A percentile compares a stretch with the other conserved stretches of the same genome.
These are phyloP conservation scores for Hymenochirus boettgeri DNA, from an alignment of 2,113 vertebrate species.

Conservation along the genomic window DNA sequence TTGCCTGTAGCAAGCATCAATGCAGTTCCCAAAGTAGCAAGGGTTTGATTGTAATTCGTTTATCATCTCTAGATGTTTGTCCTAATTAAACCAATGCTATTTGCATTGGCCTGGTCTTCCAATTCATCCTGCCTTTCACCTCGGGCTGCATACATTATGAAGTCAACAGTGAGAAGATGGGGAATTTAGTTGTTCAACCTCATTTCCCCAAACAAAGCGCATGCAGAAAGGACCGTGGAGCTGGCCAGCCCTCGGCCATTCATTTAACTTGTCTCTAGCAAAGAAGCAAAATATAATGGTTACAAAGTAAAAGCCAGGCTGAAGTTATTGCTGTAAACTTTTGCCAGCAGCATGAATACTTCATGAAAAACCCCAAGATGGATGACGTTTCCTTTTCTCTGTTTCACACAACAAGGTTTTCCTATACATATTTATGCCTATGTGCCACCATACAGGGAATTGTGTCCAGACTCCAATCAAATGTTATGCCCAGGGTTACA, in stretches of 20 bases:
- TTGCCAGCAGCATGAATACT: constrained; percentile 30
- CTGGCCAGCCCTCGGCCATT: constrained; percentile 37
- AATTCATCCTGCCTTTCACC: constrained; percentile 38
- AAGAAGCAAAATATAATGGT: constrained; percentile 38
- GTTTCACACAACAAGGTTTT: constrained; percentile 1
- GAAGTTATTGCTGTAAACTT: constrained; percentile 37
- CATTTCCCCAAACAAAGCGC: constrained; percentile 40
- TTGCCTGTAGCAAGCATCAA: constrained; percentile 16
- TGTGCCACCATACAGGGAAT: neutral
- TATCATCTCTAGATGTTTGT: constrained; percentile 38
- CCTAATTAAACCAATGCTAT: constrained; percentile 43
- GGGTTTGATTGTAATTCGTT: constrained; percentile 35
- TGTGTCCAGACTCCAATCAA: neutral
- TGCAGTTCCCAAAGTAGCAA: constrained; percentile 25
- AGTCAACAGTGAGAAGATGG: constrained; percentile 32
- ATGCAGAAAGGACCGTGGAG: constrained; percentile 34
- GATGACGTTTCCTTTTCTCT: neutral
- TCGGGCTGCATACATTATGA: constrained; percentile 37
- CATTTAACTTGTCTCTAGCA: constrained; percentile 40
- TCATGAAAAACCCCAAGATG: constrained; percentile 15
- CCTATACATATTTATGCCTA: constrained; percentile 12
- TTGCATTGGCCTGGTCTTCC: constrained; percentile 37
- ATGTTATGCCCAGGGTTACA: neutral
- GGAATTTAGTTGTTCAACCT: constrained; percentile 44
- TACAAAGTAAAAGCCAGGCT: constrained; percentile 38